Conservation (phyloP, 2,797 vertebrate species). For the Borostomias antarcticus region DNA sequence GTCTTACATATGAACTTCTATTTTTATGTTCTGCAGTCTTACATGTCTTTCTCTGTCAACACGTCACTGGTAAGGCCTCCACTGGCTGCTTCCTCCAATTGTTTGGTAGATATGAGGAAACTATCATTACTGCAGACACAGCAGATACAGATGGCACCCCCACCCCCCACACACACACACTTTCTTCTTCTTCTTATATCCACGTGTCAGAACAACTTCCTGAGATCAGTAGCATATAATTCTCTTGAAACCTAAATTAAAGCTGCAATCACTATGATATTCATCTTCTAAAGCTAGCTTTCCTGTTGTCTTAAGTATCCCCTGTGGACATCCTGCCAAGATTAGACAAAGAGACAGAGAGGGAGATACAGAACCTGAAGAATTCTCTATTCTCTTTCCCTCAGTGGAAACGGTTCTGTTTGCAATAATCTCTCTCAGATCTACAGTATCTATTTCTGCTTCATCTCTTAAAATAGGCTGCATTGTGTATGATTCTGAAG, state of each 20-base stretch:
- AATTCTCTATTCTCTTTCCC: no score
- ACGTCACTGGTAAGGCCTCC: conserved; percentile 35
- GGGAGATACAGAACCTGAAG: neutral
- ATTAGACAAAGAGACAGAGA: neutral
- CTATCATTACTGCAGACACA: conserved; percentile 62
- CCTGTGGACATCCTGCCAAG: neutral
- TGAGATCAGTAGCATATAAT: neutral
- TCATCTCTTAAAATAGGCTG: no score
- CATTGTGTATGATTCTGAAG: no score
- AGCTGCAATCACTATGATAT: neutral
- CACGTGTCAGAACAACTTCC: neutral
- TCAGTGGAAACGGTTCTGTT: no score
- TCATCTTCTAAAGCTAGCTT: no score
- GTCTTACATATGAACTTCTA: no score
- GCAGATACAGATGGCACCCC: conserved; percentile 46
- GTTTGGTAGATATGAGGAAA: conserved; percentile 71
- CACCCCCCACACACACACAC: conserved; percentile 22
- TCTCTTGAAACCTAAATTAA: neutral
- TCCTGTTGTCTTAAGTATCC: no score
- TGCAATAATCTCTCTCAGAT: neutral
- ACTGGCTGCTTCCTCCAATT: conserved; percentile 71
- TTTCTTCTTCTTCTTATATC: neutral
- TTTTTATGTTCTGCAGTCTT: no score
- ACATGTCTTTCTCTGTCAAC: conserved; percentile 37
- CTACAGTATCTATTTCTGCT: no score